Conservation (phyloP, 2,113 vertebrate species). For the Paradoxurus hermaphroditus region DNA sequence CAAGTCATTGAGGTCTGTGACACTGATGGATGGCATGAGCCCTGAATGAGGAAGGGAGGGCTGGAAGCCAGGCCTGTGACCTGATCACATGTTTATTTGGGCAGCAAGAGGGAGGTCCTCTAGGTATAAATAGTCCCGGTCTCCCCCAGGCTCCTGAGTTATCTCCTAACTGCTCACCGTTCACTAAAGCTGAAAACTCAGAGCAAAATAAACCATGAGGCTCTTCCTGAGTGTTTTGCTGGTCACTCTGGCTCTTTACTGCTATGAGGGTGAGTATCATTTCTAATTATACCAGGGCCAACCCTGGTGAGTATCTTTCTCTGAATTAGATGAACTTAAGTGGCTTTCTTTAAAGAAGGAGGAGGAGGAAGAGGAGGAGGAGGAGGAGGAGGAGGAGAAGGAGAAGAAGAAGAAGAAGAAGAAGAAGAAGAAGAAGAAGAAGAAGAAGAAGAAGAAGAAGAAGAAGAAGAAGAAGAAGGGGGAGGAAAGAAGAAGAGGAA, state of each 20-base stretch:
- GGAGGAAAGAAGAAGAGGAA: no score
- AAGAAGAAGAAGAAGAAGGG: no score
- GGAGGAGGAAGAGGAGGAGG: no score
- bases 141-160: neutral
- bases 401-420: no score
- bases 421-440: no score
- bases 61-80: neutral
- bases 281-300: neutral
- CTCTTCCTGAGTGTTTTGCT: neutral
- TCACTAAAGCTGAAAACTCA: neutral
- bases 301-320: neutral
- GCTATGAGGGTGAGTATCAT: conserved; percentile 41
- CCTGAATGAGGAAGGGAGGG: neutral
- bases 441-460: no score
- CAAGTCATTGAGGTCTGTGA: neutral
- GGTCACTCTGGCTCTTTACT: conserved; percentile 36
- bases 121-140: neutral
- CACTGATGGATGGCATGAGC: no score
- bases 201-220: conserved; percentile 33
- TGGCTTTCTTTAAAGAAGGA: neutral
- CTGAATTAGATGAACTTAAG: neutral
- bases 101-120: neutral
- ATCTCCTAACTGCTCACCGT: neutral
- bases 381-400: no score
- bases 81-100: neutral